Evolutionary conservation across 2,797 vertebrate species (phyloP).

Genomic region (Siniperca undulata): DNA sequence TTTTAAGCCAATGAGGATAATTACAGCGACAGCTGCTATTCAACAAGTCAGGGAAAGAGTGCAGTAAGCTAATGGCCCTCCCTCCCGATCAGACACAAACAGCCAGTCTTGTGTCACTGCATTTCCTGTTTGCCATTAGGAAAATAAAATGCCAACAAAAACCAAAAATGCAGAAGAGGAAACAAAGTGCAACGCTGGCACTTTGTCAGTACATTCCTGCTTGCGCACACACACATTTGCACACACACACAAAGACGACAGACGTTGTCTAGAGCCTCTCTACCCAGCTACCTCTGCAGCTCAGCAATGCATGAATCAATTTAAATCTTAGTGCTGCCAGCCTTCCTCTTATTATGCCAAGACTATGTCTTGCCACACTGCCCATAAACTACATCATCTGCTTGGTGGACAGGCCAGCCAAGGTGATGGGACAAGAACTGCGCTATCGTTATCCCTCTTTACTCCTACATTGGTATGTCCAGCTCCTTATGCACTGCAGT

Average conservation of each 20-base stretch:
- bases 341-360: slow-evolving; percentile 39
- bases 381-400: slow-evolving; percentile 43
- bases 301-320: slow-evolving; percentile 53
- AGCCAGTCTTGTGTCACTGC: not conserved
- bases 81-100: not conserved
- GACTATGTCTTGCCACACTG: slow-evolving; percentile 41
- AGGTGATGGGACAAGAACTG: not conserved
- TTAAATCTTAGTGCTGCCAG: slow-evolving; percentile 53
- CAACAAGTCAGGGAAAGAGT: slow-evolving; percentile 9
- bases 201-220: slow-evolving; percentile 35
- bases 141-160: slow-evolving; percentile 33
- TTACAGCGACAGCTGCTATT: slow-evolving; percentile 17
- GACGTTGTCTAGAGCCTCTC: slow-evolving; percentile 28
- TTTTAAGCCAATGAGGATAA: slow-evolving; percentile 46
- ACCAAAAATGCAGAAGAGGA: slow-evolving; percentile 39
- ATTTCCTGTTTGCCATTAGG: slow-evolving; percentile 31
- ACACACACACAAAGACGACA: slow-evolving; percentile 15
- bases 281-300: slow-evolving; percentile 29
- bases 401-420: slow-evolving; percentile 12
- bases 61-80: slow-evolving; percentile 5
- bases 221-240: not conserved
- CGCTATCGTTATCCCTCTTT: not conserved
- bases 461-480: not conserved
- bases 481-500: slow-evolving; percentile 12
- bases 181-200: slow-evolving; percentile 54